Evolutionary conservation across 2,888 invertebrate species (phyloP), one percentile per base, ranked within the genome.

Genomic region (Hypselothyrea guttata): DNA sequence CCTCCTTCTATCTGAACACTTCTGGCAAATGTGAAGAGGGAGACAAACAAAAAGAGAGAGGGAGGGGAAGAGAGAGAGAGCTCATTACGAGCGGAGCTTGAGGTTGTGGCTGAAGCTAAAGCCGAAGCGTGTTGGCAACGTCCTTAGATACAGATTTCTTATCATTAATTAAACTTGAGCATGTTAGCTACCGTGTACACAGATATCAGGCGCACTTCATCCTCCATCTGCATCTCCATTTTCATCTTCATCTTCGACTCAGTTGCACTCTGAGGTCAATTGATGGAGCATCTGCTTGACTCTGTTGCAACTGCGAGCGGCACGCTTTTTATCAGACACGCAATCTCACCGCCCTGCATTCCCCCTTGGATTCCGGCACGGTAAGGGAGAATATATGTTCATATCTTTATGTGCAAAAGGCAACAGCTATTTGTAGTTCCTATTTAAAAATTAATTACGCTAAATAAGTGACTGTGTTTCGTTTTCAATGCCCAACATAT

Each of bases 151-250:
- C 85, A 88, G 89, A 89, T 89, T 89, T 87, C 88, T 88, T 89
- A 89, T 89, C 89, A 89, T 89, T 89, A 89, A 89, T 89, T 89
- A 89, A 89, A 88, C 85, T 86, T 88, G 88, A 87, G 88, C 88
- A 89, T 89, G 88, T 89, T 88, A 86, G 89, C 88, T 89, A 89
- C 89, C 87, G 88, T 89, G 89, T 87, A 86, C 86, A 78, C 69
- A 74, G 76, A 76, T 73, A 72, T 68, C 69, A 63, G 30, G 54
- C 69, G 55, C 61, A 56, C 52, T 53, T 16, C 18, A 15, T 31
- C 47, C 16, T 4, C 30, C 40, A 18, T 9, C 18, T 5, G 28
- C 7, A 27, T 31, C 45, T 40, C n/a, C n/a, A n/a, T n/a, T n/a
- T 30, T 41, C 28, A 12, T 4, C 12, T 34, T 12, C 34, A 34